Evolutionary conservation across 2,113 vertebrate genomes (phyloP), one percentile per base, ranked within the genome.

Genomic region (Onychostruthus taczanowskii): DNA sequence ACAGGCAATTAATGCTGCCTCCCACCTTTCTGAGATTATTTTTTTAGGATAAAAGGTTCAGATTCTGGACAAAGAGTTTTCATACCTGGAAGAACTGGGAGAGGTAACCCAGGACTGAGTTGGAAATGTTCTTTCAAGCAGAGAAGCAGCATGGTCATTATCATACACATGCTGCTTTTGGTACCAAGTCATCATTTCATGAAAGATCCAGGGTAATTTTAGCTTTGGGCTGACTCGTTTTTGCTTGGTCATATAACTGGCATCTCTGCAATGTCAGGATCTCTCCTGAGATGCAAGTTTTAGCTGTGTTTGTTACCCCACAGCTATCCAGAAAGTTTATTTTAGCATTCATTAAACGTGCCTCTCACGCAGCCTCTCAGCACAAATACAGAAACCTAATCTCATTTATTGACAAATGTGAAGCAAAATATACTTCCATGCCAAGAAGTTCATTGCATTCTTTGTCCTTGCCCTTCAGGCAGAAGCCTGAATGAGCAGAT

Each of bases 391-490:
- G 80, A 96, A 96, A 93, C 58, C 62, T 94, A 84, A 96, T 95
- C 93, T 93, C 81, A 83, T 84, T 95, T 95, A 94, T 89, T 94
- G 95, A 96, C 94, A 96, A 96, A 95, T 30, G 87, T 15, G 78
- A 89, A 96, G 90, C 86, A 95, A 95, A 97, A 96, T 95, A 93
- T 39, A 83, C 55, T 96, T 82, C 77, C 58, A 78, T 49, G 77
- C 93, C 96, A 96, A 91, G 85, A 66, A 93, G 88, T 96, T 95
- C 70, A 97, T 87, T 56, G 70, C 94, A 95, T 97, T 96, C 95
- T 76, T 97, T 85, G 86, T 85, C 86, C 76, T 92, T 84, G 81
- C 93, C 92, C 95, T 92, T 90, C 83, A 89, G 95, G 96, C 93
- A 93, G 59, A 93, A 95, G 70, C 79, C 72, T 92, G 68, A 94